phyloP scores from a whole-genome alignment of 2,888 invertebrate genomes.

The Caradrina kadenii region DNA sequence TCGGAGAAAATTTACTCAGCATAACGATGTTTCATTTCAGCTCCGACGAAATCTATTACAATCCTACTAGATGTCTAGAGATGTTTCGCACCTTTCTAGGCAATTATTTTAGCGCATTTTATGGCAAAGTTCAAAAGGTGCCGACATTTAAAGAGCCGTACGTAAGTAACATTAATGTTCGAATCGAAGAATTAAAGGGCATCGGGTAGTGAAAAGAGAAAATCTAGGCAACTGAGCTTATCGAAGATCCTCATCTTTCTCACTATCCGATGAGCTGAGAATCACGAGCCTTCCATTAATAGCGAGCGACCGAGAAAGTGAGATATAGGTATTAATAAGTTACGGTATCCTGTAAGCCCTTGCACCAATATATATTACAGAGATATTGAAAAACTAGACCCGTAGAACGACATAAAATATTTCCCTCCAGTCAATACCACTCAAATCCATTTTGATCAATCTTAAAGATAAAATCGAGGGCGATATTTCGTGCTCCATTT shows the following conservation, averaged over 20 bases:
- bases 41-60: conserved; percentile 16
- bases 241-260: conserved; percentile 28
- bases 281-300: neutral
- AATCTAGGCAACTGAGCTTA: conserved; percentile 23
- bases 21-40: conserved; percentile 23
- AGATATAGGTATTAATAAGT: neutral
- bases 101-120: conserved; percentile 50
- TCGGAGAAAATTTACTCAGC: conserved; percentile 19
- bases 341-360: neutral
- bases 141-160: conserved; percentile 44
- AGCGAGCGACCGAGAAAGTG: no score
- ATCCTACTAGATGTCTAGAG: conserved; percentile 6
- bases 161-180: conserved; percentile 38
- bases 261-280: conserved; percentile 14
- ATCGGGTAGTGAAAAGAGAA: conserved; percentile 37
- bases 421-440: conserved; percentile 24
- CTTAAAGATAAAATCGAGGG: conserved; percentile 22
- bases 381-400: conserved; percentile 1
- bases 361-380: neutral
- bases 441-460: conserved; percentile 37
- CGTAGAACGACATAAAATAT: conserved; percentile 5
- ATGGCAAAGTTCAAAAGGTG: conserved; percentile 52
- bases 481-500: conserved; percentile 29
- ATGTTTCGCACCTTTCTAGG: conserved; percentile 34
- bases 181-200: conserved; percentile 39